phyloP scores from a whole-genome alignment of 2,888 invertebrate genomes.

The Clistopyga incitator region DNA sequence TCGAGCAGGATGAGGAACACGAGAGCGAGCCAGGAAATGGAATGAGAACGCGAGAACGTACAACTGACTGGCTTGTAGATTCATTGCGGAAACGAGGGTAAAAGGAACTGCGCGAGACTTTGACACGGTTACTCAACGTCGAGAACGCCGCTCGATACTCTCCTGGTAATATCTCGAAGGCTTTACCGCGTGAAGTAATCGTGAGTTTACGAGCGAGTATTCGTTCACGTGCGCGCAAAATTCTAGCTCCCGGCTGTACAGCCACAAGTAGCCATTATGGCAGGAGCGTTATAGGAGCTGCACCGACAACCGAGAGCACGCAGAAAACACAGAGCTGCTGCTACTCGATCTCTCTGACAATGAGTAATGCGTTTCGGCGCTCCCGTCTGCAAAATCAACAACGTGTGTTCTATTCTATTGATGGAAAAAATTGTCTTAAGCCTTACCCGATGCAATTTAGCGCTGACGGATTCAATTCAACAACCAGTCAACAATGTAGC shows the following conservation, averaged over 20 bases:
- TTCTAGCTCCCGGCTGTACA: not conserved
- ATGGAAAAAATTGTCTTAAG: not conserved
- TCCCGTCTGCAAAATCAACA: slow-evolving; percentile 2
- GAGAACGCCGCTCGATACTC: not conserved
- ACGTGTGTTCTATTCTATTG: not conserved
- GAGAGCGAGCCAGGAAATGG: slow-evolving; percentile 41
- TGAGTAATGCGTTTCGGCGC: not conserved
- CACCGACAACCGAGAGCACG: not conserved
- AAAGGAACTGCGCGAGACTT: slow-evolving; percentile 39
- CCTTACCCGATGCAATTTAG: not conserved
- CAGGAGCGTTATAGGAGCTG: not conserved
- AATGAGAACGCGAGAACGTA: slow-evolving; percentile 54
- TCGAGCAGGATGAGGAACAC: slow-evolving; percentile 13
- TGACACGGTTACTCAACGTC: slow-evolving; percentile 45
- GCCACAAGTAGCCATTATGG: not conserved
- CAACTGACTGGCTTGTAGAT: slow-evolving; percentile 3
- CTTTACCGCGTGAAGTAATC: slow-evolving; percentile 12
- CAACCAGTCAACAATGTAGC: not conserved
- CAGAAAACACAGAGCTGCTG: not conserved
- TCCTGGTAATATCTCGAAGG: slow-evolving; percentile 5
- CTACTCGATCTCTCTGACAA: slow-evolving; percentile 12
- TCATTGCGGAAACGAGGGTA: slow-evolving; percentile 54
- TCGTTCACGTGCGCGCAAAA: slow-evolving; percentile 10
- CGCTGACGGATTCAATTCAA: not conserved
- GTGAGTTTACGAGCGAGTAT: slow-evolving; percentile 20